Percentiles rank a stretch among this genome's conserved stretches.
Evolutionary conservation across 2,888 invertebrate species (phyloP).

Genomic region (Fragum whitleyi): DNA sequence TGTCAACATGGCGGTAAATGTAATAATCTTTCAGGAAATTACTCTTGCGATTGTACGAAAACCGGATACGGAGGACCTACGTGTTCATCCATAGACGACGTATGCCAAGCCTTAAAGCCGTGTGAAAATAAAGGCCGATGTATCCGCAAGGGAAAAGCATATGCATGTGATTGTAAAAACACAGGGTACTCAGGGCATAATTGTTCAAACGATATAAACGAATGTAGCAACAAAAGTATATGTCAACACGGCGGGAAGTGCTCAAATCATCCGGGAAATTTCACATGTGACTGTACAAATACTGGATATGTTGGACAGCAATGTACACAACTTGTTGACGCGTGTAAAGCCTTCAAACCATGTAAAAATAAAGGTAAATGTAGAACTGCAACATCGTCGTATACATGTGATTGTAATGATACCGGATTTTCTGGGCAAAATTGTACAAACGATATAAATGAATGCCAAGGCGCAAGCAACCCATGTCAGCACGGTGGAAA

Average conservation of each 20-base stretch:
- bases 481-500: conserved; percentile 56
- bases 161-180: background rate
- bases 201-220: conserved; percentile 3
- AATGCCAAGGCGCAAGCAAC: conserved; percentile 56
- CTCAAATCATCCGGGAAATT: conserved; percentile 52
- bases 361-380: conserved; percentile 31
- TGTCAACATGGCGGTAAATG: conserved; percentile 2
- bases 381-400: conserved; percentile 14
- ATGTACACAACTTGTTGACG: conserved; percentile 63
- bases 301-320: conserved; percentile 50
- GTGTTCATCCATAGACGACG: background rate
- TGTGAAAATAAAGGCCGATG: conserved; percentile 30
- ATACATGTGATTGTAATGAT: conserved; percentile 26
- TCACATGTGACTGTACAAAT: conserved; percentile 45
- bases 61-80: background rate
- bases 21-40: background rate
- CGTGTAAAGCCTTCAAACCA: conserved; percentile 50
- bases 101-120: conserved; percentile 21
- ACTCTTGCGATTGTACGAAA: background rate
- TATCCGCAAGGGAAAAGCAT: background rate
- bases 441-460: background rate
- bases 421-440: background rate
- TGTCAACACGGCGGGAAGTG: conserved; percentile 50
- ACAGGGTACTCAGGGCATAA: background rate
- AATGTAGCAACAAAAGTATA: background rate